Conservation (phyloP, 2,888 invertebrate species). For the Didymodactylos carnosus region DNA sequence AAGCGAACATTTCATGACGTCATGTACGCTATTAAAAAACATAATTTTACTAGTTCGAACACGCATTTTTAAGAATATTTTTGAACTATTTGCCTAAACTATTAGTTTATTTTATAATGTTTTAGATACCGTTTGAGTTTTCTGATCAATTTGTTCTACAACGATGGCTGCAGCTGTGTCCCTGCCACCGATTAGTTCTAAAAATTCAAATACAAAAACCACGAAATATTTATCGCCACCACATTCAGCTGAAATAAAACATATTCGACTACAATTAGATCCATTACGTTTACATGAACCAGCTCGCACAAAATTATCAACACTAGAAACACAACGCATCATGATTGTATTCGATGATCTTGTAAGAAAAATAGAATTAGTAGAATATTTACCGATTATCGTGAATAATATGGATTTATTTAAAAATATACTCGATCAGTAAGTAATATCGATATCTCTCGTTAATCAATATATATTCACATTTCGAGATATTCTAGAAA, state of each 20-base stretch:
- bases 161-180: not conserved
- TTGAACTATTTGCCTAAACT: too few species aligned
- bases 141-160: not conserved
- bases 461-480: too few species aligned
- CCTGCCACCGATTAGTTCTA: not conserved
- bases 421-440: not conserved
- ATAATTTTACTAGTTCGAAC: too few species aligned
- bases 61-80: too few species aligned
- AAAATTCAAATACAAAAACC: too few species aligned
- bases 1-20: too few species aligned
- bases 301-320: slow-evolving; percentile 29
- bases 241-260: not conserved
- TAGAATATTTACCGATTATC: not conserved
- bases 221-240: too few species aligned
- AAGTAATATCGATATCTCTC: too few species aligned
- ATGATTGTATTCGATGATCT: slow-evolving; percentile 30
- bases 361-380: not conserved
- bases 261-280: slow-evolving; percentile 21
- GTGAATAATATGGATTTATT: not conserved
- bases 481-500: not conserved
- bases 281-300: slow-evolving; percentile 30
- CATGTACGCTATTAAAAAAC: too few species aligned
- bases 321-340: slow-evolving; percentile 31
- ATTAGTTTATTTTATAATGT: not conserved
- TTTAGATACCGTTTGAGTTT: not conserved